Base-by-base conservation (phyloP, 2,113 vertebrate species). In the Rallus limicola region DNA sequence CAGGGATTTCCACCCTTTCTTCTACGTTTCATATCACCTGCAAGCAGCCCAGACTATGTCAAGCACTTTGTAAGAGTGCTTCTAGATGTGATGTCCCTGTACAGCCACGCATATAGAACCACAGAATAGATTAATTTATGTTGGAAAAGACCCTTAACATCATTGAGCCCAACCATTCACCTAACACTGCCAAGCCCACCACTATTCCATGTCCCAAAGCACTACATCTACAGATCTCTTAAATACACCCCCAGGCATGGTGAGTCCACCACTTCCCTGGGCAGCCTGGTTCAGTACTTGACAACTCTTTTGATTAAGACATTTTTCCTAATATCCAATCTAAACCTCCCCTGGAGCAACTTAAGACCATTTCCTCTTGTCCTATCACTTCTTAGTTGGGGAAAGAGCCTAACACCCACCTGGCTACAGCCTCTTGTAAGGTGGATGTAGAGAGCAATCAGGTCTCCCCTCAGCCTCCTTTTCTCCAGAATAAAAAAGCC, bases 311-410 rank as follows among this genome's bases (percentile, higher is more conserved):
- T 2, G 0, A 38, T 42, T 13, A 76, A 85, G 5, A 56, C 24
- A 7, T 70, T 26, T 34, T 56, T 59, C 34, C 64, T 58, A 38
- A 40, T 28, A 46, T 44, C 40, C 52, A 63, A 23, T 7, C 33
- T 83, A 86, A 80, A 76, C 24, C 18, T 59, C 8, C 10, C 11
- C 3, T 65, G 16, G 24, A 0, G 2, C 17, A 87, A 62, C 31
- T 1, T 58, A 59, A 91, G 16, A 33, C 13, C 0, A 1, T 58
- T 79, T 44, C 31, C 24, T 56, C 15, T 86, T 4, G 1, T 64
- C 7, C 23, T 68, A 36, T 36, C 36, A 36, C 36, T 36, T n/a
- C n/a, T n/a, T n/a, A n/a, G n/a, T n/a, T n/a, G n/a, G n/a, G 36
- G 36, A 36, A 78, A 65, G 29, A 78, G 48, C 48, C 21, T 5